phyloP scores from a whole-genome alignment of 2,888 invertebrate genomes.

The Alloscopus bannaensis region DNA sequence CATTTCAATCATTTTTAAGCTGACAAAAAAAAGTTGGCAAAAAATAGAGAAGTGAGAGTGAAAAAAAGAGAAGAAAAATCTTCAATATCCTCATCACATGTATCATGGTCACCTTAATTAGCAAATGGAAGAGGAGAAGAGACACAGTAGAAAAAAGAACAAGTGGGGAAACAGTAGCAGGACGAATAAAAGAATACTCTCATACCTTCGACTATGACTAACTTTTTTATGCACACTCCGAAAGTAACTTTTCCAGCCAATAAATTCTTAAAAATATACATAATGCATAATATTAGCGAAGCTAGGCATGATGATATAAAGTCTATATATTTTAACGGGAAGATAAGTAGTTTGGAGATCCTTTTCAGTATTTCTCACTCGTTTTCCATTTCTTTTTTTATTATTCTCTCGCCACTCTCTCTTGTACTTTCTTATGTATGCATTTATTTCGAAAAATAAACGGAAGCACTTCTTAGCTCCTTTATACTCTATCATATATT shows the following conservation, averaged over 20 bases:
- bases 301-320: neutral
- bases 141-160: conserved; percentile 29
- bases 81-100: conserved; percentile 54
- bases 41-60: conserved; percentile 13
- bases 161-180: conserved; percentile 37
- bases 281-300: conserved; percentile 45
- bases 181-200: conserved; percentile 25
- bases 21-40: conserved; percentile 50
- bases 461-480: neutral
- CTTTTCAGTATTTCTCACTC: conserved; percentile 33
- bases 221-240: conserved; percentile 42
- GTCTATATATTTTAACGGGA: neutral
- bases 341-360: conserved; percentile 38
- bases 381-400: neutral
- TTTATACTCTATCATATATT: too few relatives aligned
- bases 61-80: conserved; percentile 30
- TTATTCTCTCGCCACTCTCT: conserved; percentile 7
- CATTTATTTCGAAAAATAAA: conserved; percentile 5
- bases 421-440: neutral
- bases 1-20: conserved; percentile 58
- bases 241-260: conserved; percentile 58
- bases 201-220: conserved; percentile 30
- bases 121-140: conserved; percentile 54
- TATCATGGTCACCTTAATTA: conserved; percentile 61
- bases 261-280: conserved; percentile 55